Base-by-base conservation (phyloP, 1,140 invertebrate genomes). In the Zaprionus gabonicus region DNA sequence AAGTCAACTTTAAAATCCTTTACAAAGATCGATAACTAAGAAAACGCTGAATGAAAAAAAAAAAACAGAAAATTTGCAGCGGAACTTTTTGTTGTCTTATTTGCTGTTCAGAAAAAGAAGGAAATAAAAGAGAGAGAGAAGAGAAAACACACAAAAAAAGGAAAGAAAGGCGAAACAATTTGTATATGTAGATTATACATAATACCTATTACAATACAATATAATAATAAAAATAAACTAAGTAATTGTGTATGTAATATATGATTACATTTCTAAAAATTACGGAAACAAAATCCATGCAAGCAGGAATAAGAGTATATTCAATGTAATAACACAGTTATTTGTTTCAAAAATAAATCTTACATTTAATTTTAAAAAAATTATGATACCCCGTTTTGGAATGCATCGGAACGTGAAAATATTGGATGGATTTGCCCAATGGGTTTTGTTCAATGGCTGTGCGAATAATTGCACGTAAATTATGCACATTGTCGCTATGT, bases 271-370 rank as follows among this genome's bases (percentile, higher is more conserved):
- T 80, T 90, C 80, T 81, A 76, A 79, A 78, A 81, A 78, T 71
- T 69, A 64, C 67, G 73, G 73, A 67, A 78, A 81, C 53, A 85
- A 58, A 74, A 80, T 57, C 65, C 69, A 63, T 25, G 44, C 62
- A 71, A 68, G 75, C 76, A 86, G 69, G 78, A 78, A 87, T 78
- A 91, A 82, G 81, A 87, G 76, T 90, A 88, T 92, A 87, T 92
- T 92, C 84, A 92, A 92, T 92, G 91, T 92, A 92, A 92, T 92
- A 92, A 92, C 91, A 92, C 87, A 91, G 91, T 92, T 92, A 92
- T 92, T 92, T 92, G 91, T 92, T 92, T 92, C 81, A 92, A 92
- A 92, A 92, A 92, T 92, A 92, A 92, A 92, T 92, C 91, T 92
- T 92, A 88, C 84, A 88, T 85, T 91, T 87, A 92, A 91, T 91